phyloP scores from a whole-genome alignment of 37 sponge, comb jelly and placozoan genomes.

The Beroe ovata region DNA sequence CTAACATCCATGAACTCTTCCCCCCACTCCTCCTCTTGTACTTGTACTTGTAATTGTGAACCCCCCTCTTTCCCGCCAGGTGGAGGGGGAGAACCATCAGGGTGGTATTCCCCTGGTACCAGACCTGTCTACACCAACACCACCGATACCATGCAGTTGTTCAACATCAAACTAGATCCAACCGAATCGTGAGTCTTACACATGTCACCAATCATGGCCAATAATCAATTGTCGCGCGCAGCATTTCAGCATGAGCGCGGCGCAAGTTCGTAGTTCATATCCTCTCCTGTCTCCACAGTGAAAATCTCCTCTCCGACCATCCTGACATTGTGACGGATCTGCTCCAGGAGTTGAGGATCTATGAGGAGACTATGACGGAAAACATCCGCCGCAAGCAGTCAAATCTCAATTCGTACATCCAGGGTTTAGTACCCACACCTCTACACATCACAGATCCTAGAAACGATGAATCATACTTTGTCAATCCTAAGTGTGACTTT shows the following conservation, averaged over 20 bases:
- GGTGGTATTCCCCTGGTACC: not conserved
- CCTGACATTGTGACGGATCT: not conserved
- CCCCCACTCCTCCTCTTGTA: too few relatives aligned
- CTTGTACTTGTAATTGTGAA: too few relatives aligned
- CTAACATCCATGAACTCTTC: too few relatives aligned
- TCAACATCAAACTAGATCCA: conserved; percentile 6
- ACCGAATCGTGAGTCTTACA: conserved; percentile 12
- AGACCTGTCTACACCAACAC: not conserved
- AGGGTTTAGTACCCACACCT: not conserved
- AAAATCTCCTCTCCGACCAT: not conserved
- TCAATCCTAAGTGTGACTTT: too few relatives aligned
- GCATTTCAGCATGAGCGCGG: too few relatives aligned
- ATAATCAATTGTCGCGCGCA: too few relatives aligned
- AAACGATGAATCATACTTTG: not conserved
- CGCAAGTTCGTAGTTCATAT: too few relatives aligned
- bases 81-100: not conserved
- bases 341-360: not conserved
- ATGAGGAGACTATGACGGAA: not conserved
- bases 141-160: not conserved
- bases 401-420: not conserved
- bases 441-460: not conserved
- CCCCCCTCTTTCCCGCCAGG: not conserved
- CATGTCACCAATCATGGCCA: too few relatives aligned
- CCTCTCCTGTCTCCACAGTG: too few relatives aligned
- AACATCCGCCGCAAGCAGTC: not conserved